phyloP scores from a whole-genome alignment of 2,797 vertebrate species.

The Sebastes iracundus region DNA sequence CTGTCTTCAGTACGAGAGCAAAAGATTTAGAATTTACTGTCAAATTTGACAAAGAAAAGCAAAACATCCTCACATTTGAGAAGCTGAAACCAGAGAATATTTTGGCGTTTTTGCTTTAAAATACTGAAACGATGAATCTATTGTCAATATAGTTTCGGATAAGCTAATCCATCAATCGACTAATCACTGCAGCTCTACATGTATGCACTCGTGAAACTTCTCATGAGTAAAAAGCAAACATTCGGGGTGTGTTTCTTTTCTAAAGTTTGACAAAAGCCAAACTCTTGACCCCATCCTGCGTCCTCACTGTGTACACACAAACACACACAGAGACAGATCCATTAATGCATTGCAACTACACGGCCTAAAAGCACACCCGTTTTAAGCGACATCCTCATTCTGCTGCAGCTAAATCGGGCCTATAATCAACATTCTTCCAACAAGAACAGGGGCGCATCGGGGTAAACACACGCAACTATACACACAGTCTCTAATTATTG shows the following conservation, averaged over 20 bases:
- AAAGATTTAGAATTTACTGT: neutral
- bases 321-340: conserved; percentile 9
- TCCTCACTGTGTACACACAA: neutral
- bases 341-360: neutral
- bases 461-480: conserved; percentile 46
- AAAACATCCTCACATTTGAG: neutral
- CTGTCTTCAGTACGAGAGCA: neutral
- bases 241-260: conserved; percentile 10
- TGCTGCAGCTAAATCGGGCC: conserved; percentile 47
- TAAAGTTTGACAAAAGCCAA: neutral
- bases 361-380: conserved; percentile 15
- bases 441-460: conserved; percentile 33
- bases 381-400: conserved; percentile 30
- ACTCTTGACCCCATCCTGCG: neutral
- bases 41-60: neutral
- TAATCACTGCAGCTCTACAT: neutral
- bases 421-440: conserved; percentile 72
- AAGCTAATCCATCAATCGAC: neutral
- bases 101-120: neutral
- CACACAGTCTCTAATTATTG: conserved; percentile 65
- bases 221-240: conserved; percentile 2
- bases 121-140: neutral
- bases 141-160: neutral
- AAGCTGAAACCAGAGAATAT: neutral
- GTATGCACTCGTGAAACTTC: neutral